Percentiles rank a stretch among this genome's conserved stretches.
Evolutionary conservation across 2,888 invertebrate genomes (phyloP).

Genomic region (Calameuta pallipes): DNA sequence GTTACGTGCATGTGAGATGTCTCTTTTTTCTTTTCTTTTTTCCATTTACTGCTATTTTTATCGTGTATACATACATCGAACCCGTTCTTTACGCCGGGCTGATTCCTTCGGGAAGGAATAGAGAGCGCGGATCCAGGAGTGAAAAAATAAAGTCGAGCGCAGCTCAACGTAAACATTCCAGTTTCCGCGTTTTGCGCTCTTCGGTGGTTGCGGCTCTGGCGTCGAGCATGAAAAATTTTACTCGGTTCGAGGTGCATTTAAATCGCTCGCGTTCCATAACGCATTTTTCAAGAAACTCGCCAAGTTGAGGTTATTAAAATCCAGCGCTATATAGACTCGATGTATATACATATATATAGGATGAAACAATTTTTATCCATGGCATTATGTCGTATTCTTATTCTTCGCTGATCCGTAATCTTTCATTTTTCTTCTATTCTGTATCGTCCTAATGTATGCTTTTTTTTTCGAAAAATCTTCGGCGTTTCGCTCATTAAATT

Average conservation of each 20-base stretch:
- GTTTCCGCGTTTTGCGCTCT: constrained; percentile 11
- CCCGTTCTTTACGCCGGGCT: background rate
- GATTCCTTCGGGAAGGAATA: background rate
- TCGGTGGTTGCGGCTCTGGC: constrained; percentile 16
- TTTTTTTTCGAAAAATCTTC: background rate
- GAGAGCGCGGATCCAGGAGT: background rate
- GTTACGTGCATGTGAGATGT: background rate
- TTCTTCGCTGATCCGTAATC: background rate
- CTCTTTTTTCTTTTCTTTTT: background rate
- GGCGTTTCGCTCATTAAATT: too few species aligned
- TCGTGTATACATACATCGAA: background rate
- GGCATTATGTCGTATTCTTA: background rate
- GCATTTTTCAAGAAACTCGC: constrained; percentile 22
- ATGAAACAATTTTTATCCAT: background rate
- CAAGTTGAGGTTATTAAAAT: background rate
- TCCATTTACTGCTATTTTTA: background rate
- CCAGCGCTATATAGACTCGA: background rate
- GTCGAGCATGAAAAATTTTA: constrained; percentile 30
- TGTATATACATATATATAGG: background rate
- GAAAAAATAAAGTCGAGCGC: constrained; percentile 25
- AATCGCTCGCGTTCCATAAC: constrained; percentile 16
- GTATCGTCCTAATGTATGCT: background rate
- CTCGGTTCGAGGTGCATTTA: constrained; percentile 20
- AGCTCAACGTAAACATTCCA: constrained; percentile 31
- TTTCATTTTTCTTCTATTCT: background rate